Conservation (phyloP, 2,797 vertebrate species). For the Cottoperca gobio region DNA sequence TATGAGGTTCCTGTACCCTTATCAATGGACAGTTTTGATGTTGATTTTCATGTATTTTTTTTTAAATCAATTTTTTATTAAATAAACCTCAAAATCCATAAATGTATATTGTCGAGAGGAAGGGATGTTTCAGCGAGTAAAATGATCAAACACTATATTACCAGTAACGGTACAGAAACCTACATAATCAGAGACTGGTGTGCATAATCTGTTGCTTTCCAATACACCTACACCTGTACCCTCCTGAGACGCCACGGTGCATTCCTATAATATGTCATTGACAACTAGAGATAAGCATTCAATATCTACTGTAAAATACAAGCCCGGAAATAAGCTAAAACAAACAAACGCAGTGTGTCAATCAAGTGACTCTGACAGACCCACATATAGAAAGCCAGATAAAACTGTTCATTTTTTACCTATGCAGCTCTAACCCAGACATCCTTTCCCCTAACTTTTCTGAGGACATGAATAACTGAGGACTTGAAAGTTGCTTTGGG, state of each 20-base stretch:
- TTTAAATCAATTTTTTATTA: not conserved
- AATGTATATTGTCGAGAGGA: not conserved
- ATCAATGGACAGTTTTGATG: not conserved
- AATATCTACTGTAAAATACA: no score
- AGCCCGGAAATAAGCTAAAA: no score
- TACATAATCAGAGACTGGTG: not conserved
- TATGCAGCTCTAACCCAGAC: not conserved
- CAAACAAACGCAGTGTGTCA: no score
- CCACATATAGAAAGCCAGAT: not conserved
- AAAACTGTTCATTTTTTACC: not conserved
- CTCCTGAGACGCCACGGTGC: no score
- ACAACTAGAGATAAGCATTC: no score
- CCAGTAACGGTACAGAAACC: not conserved
- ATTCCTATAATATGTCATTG: no score
- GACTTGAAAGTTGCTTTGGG: not conserved
- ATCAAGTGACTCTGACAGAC: no score
- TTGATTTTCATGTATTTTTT: no score
- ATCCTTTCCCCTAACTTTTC: not conserved
- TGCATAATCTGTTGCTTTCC: not conserved
- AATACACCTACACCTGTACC: not conserved
- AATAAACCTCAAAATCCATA: not conserved
- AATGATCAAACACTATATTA: not conserved
- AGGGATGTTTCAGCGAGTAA: not conserved
- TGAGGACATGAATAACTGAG: not conserved
- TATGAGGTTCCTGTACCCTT: not conserved